These are phyloP conservation scores for Gryon sp. DNA, from an alignment of 1,140 invertebrate genomes.

Conservation along the genomic window DNA sequence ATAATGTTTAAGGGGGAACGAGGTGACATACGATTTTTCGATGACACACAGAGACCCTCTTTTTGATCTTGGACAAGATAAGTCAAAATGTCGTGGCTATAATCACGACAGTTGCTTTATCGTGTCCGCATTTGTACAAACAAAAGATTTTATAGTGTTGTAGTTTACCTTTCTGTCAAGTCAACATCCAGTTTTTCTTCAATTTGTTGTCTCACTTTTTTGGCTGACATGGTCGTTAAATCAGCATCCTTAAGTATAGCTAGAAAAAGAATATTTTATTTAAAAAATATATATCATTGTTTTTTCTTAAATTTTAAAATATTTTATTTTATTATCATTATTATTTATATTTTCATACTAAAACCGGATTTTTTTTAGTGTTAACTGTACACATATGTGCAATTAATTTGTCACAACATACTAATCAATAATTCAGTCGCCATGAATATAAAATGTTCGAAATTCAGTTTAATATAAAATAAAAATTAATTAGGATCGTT, in stretches of 20 bases:
- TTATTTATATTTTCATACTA: too few relatives aligned
- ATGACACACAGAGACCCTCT: constrained; percentile 74
- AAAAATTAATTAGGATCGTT: too few relatives aligned
- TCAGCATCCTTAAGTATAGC: constrained; percentile 93
- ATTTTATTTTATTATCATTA: background rate
- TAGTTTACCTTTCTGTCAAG: constrained; percentile 82
- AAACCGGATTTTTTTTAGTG: too few relatives aligned
- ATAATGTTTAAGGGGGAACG: constrained; percentile 76
- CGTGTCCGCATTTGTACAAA: constrained; percentile 44
- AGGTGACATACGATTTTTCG: constrained; percentile 67
- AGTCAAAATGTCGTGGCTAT: constrained; percentile 52
- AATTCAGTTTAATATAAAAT: too few relatives aligned
- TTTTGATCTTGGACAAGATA: constrained; percentile 72
- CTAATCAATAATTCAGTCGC: too few relatives aligned
- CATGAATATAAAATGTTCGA: too few relatives aligned
- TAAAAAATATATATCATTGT: too few relatives aligned
- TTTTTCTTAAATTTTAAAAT: constrained; percentile 63
- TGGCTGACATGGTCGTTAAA: constrained; percentile 89
- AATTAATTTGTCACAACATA: too few relatives aligned
- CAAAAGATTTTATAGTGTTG: background rate
- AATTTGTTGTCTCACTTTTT: constrained; percentile 93
- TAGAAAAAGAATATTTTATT: constrained; percentile 78
- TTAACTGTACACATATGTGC: too few relatives aligned
- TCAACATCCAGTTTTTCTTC: constrained; percentile 90
- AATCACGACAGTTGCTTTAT: constrained; percentile 57